phyloP scores from a whole-genome alignment of 92 coral and sea anemone species.

The Paramuricea clavata region DNA sequence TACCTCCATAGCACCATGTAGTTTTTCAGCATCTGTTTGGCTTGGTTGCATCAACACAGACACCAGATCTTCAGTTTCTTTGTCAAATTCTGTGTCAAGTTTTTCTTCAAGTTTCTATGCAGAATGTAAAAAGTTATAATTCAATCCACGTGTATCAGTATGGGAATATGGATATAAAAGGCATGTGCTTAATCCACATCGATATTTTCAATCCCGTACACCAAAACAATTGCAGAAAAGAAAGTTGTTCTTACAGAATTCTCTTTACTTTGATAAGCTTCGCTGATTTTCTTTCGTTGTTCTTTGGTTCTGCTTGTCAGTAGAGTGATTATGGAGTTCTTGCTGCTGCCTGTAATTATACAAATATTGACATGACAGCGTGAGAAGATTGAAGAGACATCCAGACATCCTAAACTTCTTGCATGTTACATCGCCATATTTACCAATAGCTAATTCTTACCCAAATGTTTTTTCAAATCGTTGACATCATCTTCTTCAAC shows the following conservation, averaged over 20 bases:
- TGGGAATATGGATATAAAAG: neutral
- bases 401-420: too few species aligned
- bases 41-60: constrained; percentile 16
- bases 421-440: neutral
- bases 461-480: neutral
- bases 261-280: constrained; percentile 15
- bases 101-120: neutral
- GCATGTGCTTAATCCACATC: too few species aligned
- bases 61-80: constrained; percentile 3
- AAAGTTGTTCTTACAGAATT: neutral
- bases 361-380: neutral
- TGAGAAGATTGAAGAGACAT: neutral
- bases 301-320: constrained; percentile 18
- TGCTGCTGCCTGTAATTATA: constrained; percentile 9
- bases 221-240: neutral
- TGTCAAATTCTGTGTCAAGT: constrained; percentile 6
- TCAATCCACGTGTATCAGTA: too few species aligned
- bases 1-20: constrained; percentile 33
- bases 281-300: constrained; percentile 9
- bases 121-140: neutral
- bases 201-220: too few species aligned
- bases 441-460: neutral
- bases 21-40: constrained; percentile 19
- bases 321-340: neutral
- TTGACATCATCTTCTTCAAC: neutral